These are phyloP conservation scores for Heliconius hermathena DNA, from an alignment of 1,140 invertebrate species.

Conservation along the genomic window DNA sequence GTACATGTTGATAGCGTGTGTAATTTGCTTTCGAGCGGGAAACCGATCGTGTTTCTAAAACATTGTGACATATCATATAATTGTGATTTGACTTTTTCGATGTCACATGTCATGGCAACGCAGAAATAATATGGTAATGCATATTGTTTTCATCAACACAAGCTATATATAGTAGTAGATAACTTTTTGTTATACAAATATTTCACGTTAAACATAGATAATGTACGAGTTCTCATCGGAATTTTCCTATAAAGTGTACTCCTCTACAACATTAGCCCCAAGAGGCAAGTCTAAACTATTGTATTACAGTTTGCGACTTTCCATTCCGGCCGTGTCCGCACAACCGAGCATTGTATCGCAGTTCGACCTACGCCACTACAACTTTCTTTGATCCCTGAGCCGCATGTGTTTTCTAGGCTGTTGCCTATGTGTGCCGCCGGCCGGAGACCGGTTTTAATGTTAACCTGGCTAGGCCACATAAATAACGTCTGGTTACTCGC, in stretches of 20 bases:
- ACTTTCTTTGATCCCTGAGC: slow-evolving; percentile 44
- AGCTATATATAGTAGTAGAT: background rate
- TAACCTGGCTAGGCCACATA: slow-evolving; percentile 13
- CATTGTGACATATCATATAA: slow-evolving; percentile 16
- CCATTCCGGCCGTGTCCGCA: slow-evolving; percentile 17
- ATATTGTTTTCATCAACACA: background rate
- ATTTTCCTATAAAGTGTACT: slow-evolving; percentile 9
- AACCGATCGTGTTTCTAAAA: slow-evolving; percentile 18
- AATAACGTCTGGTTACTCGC: slow-evolving; percentile 31
- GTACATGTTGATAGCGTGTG: slow-evolving; percentile 27
- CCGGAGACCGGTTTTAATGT: slow-evolving; percentile 37
- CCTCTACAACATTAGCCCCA: slow-evolving; percentile 1
- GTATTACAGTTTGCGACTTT: slow-evolving; percentile 21
- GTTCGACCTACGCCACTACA: slow-evolving; percentile 45
- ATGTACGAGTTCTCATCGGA: background rate
- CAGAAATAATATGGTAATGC: background rate
- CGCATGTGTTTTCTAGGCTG: slow-evolving; percentile 32
- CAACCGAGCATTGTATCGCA: slow-evolving; percentile 26
- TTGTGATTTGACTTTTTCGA: background rate
- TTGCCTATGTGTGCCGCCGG: slow-evolving; percentile 26
- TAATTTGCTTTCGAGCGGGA: slow-evolving; percentile 26
- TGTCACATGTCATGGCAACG: background rate
- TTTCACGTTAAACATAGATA: background rate
- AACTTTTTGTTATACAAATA: background rate
- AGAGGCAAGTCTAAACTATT: background rate